Conservation (phyloP, 2,888 invertebrate genomes). For the Hartigia nigra region DNA sequence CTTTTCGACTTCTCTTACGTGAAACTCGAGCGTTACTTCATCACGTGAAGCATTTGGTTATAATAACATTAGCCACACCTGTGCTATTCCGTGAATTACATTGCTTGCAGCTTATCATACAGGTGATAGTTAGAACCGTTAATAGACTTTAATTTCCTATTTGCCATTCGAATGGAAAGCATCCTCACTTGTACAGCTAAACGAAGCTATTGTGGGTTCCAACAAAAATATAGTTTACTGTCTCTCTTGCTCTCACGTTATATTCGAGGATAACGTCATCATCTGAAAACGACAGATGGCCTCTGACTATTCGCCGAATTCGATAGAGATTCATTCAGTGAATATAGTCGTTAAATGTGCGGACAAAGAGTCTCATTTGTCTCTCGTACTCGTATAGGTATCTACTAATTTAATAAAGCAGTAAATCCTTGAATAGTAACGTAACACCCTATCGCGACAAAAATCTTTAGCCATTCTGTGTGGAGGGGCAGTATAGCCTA, state of each 20-base stretch:
- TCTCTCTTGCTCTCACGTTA: slow-evolving; percentile 11
- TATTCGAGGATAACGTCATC: neutral
- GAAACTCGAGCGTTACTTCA: neutral
- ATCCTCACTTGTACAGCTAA: neutral
- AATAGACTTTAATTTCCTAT: slow-evolving; percentile 59
- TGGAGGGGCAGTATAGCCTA: neutral
- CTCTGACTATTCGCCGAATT: no score
- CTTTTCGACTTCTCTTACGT: neutral
- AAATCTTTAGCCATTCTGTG: slow-evolving; percentile 17
- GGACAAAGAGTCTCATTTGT: neutral
- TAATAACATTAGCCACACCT: neutral
- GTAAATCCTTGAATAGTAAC: neutral
- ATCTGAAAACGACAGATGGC: neutral
- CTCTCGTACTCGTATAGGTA: neutral
- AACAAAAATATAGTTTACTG: slow-evolving; percentile 29
- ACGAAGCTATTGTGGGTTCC: slow-evolving; percentile 16
- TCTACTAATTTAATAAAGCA: neutral
- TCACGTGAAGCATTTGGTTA: neutral
- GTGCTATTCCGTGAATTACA: neutral
- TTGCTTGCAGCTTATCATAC: neutral
- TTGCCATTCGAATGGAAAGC: slow-evolving; percentile 9
- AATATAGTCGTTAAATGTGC: neutral
- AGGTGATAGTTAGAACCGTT: slow-evolving; percentile 23
- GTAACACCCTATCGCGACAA: neutral
- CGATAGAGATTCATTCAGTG: neutral